phyloP scores from a whole-genome alignment of 2,113 vertebrate species.

The Suncus etruscus region DNA sequence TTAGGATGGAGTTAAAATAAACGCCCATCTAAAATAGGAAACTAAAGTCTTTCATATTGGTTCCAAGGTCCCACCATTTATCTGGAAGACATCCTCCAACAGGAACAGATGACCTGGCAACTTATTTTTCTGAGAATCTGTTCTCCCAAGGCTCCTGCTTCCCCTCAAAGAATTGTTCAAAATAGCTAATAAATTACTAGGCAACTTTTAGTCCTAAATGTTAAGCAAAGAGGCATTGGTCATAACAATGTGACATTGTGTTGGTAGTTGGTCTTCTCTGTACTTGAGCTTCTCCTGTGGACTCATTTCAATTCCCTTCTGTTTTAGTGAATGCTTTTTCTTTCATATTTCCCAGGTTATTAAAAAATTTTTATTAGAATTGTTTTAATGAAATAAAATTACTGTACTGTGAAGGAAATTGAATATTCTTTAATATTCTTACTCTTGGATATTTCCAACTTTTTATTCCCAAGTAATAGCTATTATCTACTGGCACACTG shows the following conservation, averaged over 20 bases:
- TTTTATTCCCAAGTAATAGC: conserved; percentile 17
- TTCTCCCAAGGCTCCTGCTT: background rate
- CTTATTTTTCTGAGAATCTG: background rate
- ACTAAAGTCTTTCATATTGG: background rate
- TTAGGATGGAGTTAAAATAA: background rate
- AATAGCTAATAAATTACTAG: background rate
- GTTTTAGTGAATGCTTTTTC: background rate
- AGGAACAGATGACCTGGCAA: background rate
- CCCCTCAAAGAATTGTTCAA: background rate
- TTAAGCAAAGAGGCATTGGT: background rate
- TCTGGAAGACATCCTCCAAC: background rate
- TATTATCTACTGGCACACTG: background rate
- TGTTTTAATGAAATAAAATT: conserved; percentile 9
- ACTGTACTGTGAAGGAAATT: background rate
- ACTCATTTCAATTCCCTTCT: background rate
- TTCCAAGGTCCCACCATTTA: background rate
- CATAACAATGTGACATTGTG: background rate
- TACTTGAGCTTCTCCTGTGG: background rate
- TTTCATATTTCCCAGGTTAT: conserved; percentile 2
- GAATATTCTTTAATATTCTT: background rate
- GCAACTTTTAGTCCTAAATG: conserved; percentile 24
- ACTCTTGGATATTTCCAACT: background rate
- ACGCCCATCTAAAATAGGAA: background rate
- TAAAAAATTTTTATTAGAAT: conserved; percentile 15
- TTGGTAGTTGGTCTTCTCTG: background rate